These are phyloP conservation scores for Cantharis lateralis DNA, from an alignment of 2,888 invertebrate species.

Conservation along the genomic window DNA sequence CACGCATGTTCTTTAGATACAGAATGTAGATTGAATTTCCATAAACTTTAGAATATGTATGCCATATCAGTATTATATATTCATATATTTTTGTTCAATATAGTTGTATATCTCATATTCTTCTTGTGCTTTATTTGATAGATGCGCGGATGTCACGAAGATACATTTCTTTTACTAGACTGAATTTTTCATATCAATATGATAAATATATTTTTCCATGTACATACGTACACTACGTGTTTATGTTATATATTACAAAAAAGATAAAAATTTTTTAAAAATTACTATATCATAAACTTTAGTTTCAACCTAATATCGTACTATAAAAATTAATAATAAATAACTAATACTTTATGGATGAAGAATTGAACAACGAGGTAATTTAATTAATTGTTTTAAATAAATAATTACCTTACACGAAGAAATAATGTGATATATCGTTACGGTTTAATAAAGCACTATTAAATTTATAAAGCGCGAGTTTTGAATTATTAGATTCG, in stretches of 20 bases:
- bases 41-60: constrained; percentile 36
- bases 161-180: constrained; percentile 13
- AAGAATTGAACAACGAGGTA: neutral
- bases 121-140: constrained; percentile 31
- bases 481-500: neutral
- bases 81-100: constrained; percentile 31
- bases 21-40: constrained; percentile 40
- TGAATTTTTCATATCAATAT: constrained; percentile 30
- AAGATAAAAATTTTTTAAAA: neutral
- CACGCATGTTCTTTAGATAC: constrained; percentile 44
- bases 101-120: constrained; percentile 24
- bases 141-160: constrained; percentile 26
- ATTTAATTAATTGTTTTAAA: neutral
- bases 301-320: neutral
- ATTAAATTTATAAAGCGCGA: neutral
- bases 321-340: neutral
- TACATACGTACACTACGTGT: neutral
- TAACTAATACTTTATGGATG: neutral
- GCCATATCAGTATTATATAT: constrained; percentile 30
- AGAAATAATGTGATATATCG: neutral
- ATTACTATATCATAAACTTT: no score
- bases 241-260: neutral
- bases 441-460: neutral
- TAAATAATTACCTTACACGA: no score
- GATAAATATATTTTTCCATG: constrained; percentile 20